Percentiles rank a stretch among this genome's conserved stretches.
Evolutionary conservation across 2,888 invertebrate species (phyloP).

Genomic region (Aspidiotus destructor): DNA sequence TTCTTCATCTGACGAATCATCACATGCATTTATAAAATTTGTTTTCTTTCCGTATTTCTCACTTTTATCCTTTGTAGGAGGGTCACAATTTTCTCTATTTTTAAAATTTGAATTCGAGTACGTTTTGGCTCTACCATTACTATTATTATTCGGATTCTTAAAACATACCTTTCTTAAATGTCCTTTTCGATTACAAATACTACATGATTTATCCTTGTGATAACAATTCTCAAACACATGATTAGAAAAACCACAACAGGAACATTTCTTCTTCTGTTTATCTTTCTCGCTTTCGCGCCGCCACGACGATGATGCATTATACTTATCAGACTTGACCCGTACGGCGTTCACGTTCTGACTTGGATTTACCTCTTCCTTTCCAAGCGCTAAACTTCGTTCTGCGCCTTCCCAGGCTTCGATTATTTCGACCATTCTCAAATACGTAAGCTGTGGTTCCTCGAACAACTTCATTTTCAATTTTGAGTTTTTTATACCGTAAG

Average conservation of each 20-base stretch:
- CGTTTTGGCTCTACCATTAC: neutral
- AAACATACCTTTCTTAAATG: slow-evolving; percentile 34
- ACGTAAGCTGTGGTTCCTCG: slow-evolving; percentile 13
- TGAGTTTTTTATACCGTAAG: neutral
- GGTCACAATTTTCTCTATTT: too few relatives aligned
- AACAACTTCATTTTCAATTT: slow-evolving; percentile 21
- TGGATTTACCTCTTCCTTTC: neutral
- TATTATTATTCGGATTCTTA: slow-evolving; percentile 3
- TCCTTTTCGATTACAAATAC: slow-evolving; percentile 34
- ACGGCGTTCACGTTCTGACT: neutral
- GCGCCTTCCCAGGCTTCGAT: slow-evolving; percentile 17
- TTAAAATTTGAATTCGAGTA: too few relatives aligned
- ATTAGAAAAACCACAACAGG: neutral
- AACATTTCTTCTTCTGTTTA: neutral
- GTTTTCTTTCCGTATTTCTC: too few relatives aligned
- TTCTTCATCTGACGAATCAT: too few relatives aligned
- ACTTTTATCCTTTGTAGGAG: too few relatives aligned
- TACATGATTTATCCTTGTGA: slow-evolving; percentile 13
- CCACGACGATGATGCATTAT: too few relatives aligned
- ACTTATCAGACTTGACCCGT: neutral
- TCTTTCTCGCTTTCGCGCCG: too few relatives aligned
- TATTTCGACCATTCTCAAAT: slow-evolving; percentile 11
- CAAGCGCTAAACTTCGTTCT: slow-evolving; percentile 3
- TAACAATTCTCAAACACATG: slow-evolving; percentile 3
- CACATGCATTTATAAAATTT: too few relatives aligned